Conservation (phyloP, 23 tunicate species). For the Styela plicata region DNA sequence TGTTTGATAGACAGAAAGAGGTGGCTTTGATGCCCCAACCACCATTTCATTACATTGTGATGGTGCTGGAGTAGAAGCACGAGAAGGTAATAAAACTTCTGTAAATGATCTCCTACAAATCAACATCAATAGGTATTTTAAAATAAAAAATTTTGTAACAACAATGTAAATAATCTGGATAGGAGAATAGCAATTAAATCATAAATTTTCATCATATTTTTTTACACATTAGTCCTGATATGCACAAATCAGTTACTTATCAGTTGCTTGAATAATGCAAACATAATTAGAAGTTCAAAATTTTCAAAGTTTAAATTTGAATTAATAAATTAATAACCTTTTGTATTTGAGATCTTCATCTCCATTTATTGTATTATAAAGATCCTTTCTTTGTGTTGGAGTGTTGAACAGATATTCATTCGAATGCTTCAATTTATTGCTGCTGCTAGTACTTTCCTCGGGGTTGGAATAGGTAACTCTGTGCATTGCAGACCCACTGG, state of each 20-base stretch:
- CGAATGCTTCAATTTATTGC: too few species aligned
- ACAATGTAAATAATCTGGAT: too few species aligned
- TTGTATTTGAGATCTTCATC: conserved; percentile 7
- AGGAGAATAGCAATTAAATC: too few species aligned
- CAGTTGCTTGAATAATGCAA: too few species aligned
- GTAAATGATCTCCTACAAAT: conserved; percentile 12
- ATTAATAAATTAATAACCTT: conserved; percentile 1
- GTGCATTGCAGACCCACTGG: conserved; percentile 4
- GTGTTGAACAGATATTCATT: neutral
- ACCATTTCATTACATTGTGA: neutral
- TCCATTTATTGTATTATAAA: neutral
- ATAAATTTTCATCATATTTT: too few species aligned
- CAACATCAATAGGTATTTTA: neutral
- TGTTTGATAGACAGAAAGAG: conserved; percentile 7
- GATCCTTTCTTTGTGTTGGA: conserved; percentile 2
- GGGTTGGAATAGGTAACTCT: neutral
- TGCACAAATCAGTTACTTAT: too few species aligned
- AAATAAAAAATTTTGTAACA: too few species aligned
- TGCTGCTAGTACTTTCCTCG: neutral
- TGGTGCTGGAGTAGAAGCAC: neutral
- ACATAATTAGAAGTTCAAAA: too few species aligned
- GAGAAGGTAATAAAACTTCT: neutral
- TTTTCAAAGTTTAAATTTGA: too few species aligned
- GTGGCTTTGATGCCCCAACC: conserved; percentile 23
- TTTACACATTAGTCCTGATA: too few species aligned